These are phyloP conservation scores for Odontothrips loti DNA, from an alignment of 2,888 invertebrate genomes.

Conservation along the genomic window DNA sequence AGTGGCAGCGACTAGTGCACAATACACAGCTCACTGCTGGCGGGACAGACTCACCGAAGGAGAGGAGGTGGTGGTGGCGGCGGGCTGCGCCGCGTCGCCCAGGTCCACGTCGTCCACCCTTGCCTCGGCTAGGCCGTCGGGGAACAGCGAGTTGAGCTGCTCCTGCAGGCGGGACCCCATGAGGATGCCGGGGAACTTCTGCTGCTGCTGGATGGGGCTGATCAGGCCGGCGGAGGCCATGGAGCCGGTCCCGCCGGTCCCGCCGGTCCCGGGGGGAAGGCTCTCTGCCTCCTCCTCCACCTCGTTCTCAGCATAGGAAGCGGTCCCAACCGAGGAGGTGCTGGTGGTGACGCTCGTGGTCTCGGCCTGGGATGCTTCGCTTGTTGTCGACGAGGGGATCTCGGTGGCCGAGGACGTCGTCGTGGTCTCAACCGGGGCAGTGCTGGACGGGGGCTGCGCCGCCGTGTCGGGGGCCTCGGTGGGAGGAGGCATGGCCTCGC, in stretches of 20 bases:
- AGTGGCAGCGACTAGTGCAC: too few relatives aligned
- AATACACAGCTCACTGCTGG: too few relatives aligned
- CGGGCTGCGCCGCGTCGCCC: not conserved
- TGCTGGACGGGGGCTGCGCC: not conserved
- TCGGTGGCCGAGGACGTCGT: not conserved
- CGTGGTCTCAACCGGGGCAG: not conserved
- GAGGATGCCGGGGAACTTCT: constrained; percentile 19
- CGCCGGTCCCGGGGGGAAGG: too few relatives aligned
- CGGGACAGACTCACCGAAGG: not conserved
- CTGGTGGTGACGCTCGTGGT: not conserved
- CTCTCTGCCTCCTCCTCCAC: not conserved
- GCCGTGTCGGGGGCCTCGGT: constrained; percentile 19
- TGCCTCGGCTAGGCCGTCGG: not conserved
- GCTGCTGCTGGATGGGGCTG: not conserved
- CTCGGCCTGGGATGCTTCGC: not conserved
- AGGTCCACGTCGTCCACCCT: not conserved
- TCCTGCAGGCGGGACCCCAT: constrained; percentile 7
- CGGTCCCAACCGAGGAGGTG: not conserved
- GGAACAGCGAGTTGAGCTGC: constrained; percentile 21
- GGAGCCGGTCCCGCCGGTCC: not conserved
- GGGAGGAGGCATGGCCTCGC: constrained; percentile 26
- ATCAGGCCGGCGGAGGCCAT: not conserved
- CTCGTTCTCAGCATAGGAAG: not conserved
- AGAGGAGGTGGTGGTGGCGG: not conserved
- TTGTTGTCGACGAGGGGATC: not conserved